Conservation (phyloP, 2,888 invertebrate genomes). For the Yponomeuta plumbellus region DNA sequence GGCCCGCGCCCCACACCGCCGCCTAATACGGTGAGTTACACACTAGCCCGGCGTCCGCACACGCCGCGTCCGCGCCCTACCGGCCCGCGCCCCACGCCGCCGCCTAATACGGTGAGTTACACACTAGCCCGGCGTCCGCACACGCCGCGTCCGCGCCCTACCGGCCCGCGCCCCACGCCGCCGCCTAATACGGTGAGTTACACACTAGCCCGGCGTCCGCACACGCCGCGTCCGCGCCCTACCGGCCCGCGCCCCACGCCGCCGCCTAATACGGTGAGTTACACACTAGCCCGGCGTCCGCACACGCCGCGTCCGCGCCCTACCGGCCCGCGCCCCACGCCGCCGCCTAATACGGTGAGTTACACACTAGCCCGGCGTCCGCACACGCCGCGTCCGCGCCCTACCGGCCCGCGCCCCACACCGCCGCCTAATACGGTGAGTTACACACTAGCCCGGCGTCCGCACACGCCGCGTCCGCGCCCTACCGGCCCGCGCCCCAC, state of each 20-base stretch:
- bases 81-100: too few species aligned
- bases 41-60: too few species aligned
- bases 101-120: too few species aligned
- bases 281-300: too few species aligned
- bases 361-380: too few species aligned
- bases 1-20: constrained; percentile 74
- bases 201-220: constrained; percentile 38
- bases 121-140: constrained; percentile 35
- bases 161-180: constrained; percentile 73
- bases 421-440: constrained; percentile 76
- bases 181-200: constrained; percentile 59
- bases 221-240: constrained; percentile 49
- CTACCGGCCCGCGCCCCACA: constrained; percentile 75
- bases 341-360: constrained; percentile 52
- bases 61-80: too few species aligned
- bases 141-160: constrained; percentile 55
- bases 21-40: constrained; percentile 71
- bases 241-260: constrained; percentile 74
- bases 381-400: constrained; percentile 28
- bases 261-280: constrained; percentile 75
- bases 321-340: too few species aligned
- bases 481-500: too few species aligned
- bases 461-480: too few species aligned
- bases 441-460: not conserved
- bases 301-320: too few species aligned